Conservation (phyloP, 2,797 vertebrate species). For the Spinus pinus region DNA sequence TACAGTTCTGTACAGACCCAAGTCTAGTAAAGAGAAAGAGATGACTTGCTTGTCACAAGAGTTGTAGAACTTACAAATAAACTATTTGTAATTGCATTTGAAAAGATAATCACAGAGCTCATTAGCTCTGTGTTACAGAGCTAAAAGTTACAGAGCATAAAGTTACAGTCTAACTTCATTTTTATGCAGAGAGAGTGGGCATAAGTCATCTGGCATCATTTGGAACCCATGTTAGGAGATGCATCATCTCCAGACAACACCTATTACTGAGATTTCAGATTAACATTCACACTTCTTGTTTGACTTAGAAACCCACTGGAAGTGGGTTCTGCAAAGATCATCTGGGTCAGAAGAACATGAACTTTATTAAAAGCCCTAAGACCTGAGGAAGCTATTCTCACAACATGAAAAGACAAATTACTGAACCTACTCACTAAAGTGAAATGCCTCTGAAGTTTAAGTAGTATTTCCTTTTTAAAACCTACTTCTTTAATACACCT, state of each 20-base stretch:
- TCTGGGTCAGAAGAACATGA: background rate
- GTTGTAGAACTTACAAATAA: background rate
- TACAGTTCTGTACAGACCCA: background rate
- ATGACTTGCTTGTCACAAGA: background rate
- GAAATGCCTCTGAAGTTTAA: background rate
- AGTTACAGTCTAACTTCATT: background rate
- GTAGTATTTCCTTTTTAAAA: background rate
- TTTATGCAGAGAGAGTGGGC: background rate
- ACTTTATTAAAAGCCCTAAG: background rate
- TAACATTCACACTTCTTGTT: background rate
- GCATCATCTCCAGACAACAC: background rate
- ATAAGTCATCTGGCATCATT: background rate
- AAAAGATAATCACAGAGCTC: background rate
- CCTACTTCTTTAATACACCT: background rate
- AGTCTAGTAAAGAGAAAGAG: background rate
- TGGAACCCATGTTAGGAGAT: background rate
- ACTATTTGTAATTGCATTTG: background rate
- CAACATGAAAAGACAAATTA: background rate
- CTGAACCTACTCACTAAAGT: background rate
- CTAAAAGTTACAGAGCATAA: background rate
- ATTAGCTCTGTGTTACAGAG: background rate
- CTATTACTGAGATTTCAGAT: background rate
- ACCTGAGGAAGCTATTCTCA: background rate
- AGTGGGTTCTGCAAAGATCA: background rate
- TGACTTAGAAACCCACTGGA: background rate